Evolutionary conservation across 2,113 vertebrate genomes (phyloP).

Genomic region (Scortum barcoo): DNA sequence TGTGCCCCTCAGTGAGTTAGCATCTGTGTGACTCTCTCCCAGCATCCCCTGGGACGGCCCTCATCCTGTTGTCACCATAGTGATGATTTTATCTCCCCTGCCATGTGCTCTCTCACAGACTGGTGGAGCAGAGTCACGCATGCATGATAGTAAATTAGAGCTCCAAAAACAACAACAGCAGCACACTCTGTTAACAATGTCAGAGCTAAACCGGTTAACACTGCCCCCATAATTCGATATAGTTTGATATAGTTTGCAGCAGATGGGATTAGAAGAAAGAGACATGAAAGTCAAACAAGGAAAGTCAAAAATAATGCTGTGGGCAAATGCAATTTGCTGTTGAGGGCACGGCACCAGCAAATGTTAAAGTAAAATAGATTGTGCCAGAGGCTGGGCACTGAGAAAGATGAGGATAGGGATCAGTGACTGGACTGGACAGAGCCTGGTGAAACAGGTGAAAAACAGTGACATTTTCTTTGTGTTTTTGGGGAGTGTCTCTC

Average conservation of each 20-base stretch:
- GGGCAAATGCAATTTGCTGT: slow-evolving; percentile 20
- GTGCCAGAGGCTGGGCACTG: neutral
- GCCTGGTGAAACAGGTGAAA: neutral
- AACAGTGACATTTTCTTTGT: neutral
- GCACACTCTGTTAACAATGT: slow-evolving; percentile 49
- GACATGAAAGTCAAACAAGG: neutral
- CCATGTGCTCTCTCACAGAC: slow-evolving; percentile 74
- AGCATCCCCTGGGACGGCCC: slow-evolving; percentile 66
- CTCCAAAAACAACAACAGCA: slow-evolving; percentile 53
- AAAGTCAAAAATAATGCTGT: slow-evolving; percentile 6
- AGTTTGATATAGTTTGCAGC: slow-evolving; percentile 29
- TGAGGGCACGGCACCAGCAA: neutral
- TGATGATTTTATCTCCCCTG: slow-evolving; percentile 78
- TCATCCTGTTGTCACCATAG: slow-evolving; percentile 83
- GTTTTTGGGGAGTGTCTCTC: neutral
- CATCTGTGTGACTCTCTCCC: slow-evolving; percentile 75
- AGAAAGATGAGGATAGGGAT: slow-evolving; percentile 1
- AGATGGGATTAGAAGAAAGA: slow-evolving; percentile 26
- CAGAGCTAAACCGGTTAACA: slow-evolving; percentile 59
- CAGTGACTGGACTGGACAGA: neutral
- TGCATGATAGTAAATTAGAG: slow-evolving; percentile 58
- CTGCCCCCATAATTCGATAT: slow-evolving; percentile 15
- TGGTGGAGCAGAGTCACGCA: slow-evolving; percentile 61
- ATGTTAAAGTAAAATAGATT: slow-evolving; percentile 17
- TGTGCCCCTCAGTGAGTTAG: slow-evolving; percentile 59